Percentiles rank a stretch among this genome's conserved stretches.
Conservation (phyloP, 2,888 invertebrate genomes). For the Physocephala rufipes region DNA sequence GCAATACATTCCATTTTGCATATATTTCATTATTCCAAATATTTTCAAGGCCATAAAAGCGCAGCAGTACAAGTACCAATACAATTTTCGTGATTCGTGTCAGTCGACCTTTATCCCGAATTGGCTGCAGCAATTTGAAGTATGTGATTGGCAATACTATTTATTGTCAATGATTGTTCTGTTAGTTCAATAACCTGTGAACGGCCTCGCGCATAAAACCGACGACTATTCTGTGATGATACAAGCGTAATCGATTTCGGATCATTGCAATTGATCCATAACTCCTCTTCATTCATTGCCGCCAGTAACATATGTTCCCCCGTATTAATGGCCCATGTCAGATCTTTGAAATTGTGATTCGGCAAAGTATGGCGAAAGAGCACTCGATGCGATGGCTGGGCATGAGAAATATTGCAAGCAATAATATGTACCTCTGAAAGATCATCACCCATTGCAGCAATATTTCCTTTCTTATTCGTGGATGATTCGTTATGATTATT, state of each 20-base stretch:
- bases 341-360: slow-evolving; percentile 51
- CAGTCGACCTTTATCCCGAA: not conserved
- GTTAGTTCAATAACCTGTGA: slow-evolving; percentile 58
- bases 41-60: too few relatives aligned
- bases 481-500: not conserved
- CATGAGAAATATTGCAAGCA: slow-evolving; percentile 59
- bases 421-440: slow-evolving; percentile 54
- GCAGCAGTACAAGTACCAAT: too few relatives aligned
- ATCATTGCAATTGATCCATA: slow-evolving; percentile 59
- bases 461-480: not conserved
- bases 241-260: slow-evolving; percentile 55
- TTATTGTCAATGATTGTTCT: slow-evolving; percentile 52
- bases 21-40: too few relatives aligned
- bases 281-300: slow-evolving; percentile 54
- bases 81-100: not conserved
- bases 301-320: slow-evolving; percentile 59
- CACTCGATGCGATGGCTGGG: slow-evolving; percentile 57
- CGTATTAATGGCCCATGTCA: slow-evolving; percentile 54
- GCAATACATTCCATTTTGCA: too few relatives aligned
- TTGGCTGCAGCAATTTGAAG: slow-evolving; percentile 54
- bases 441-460: not conserved
- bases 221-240: slow-evolving; percentile 46
- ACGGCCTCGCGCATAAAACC: slow-evolving; percentile 57
- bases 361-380: slow-evolving; percentile 56
- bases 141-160: slow-evolving; percentile 58